These are phyloP conservation scores for Pollenia labialis DNA, from an alignment of 2,888 invertebrate genomes.

Conservation along the genomic window DNA sequence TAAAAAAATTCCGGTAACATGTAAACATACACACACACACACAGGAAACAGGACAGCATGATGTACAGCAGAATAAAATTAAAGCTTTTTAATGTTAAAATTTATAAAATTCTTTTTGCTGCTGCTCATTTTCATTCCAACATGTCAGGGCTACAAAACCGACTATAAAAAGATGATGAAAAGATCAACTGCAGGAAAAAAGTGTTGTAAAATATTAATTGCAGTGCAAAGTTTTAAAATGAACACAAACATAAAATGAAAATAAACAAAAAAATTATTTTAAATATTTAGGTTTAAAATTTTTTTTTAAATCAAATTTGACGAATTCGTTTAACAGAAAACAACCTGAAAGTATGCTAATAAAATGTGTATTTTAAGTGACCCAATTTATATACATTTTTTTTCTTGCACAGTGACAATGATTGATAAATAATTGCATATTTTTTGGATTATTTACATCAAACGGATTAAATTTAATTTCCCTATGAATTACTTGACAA, in stretches of 20 bases:
- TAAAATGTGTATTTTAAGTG: neutral
- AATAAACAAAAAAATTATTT: neutral
- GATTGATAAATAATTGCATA: no score
- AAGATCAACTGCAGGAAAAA: neutral
- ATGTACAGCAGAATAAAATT: conserved; percentile 4
- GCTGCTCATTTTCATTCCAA: neutral
- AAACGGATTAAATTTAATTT: no score
- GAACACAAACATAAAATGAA: conserved; percentile 10
- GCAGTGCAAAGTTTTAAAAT: neutral
- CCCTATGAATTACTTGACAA: no score
- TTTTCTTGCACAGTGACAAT: no score
- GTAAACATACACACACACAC: neutral
- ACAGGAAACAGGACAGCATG: neutral
- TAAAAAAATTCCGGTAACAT: neutral
- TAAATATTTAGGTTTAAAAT: neutral
- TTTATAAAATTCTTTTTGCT: neutral
- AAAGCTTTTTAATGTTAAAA: conserved; percentile 16
- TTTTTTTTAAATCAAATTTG: neutral
- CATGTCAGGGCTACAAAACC: conserved; percentile 27
- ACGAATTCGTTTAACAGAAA: neutral
- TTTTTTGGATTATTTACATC: no score
- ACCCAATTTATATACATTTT: no score
- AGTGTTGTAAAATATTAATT: conserved; percentile 13
- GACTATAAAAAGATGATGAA: neutral
- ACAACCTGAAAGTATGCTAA: neutral